Evolutionary conservation across 2,888 invertebrate genomes (phyloP).

Genomic region (Erynnis tages): DNA sequence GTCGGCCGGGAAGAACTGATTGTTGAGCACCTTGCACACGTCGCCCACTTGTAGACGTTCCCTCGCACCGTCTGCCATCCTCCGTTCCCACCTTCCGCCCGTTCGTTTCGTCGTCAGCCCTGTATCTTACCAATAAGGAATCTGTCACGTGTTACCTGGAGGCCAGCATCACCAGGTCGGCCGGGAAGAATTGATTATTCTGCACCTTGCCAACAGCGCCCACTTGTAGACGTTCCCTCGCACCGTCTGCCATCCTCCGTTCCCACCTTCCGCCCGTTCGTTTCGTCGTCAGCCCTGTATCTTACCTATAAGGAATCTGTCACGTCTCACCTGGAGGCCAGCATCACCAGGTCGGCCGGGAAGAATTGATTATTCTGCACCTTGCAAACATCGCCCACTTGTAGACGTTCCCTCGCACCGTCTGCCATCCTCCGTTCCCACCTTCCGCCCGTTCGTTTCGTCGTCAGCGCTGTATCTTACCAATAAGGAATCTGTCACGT

Average conservation of each 20-base stretch:
- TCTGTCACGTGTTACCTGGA: too few species aligned
- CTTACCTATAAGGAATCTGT: too few species aligned
- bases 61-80: conserved; percentile 91
- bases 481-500: too few species aligned
- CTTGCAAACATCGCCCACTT: conserved; percentile 97
- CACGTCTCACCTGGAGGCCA: conserved; percentile 98
- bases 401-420: conserved; percentile 89
- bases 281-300: conserved; percentile 97
- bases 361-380: conserved; percentile 96
- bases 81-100: conserved; percentile 90
- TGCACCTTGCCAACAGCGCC: conserved; percentile 97
- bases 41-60: conserved; percentile 93
- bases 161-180: conserved; percentile 95
- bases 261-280: conserved; percentile 93
- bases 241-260: conserved; percentile 89
- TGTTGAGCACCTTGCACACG: conserved; percentile 95
- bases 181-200: conserved; percentile 97
- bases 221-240: conserved; percentile 91
- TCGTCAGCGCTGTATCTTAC: conserved; percentile 98
- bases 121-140: too few species aligned
- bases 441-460: conserved; percentile 94
- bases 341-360: conserved; percentile 96
- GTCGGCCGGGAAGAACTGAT: conserved; percentile 98
- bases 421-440: conserved; percentile 90
- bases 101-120: conserved; percentile 98